Evolutionary conservation across 2,888 invertebrate genomes (phyloP), one percentile per base, ranked within the genome.

Genomic region (Drosophila infuscata): DNA sequence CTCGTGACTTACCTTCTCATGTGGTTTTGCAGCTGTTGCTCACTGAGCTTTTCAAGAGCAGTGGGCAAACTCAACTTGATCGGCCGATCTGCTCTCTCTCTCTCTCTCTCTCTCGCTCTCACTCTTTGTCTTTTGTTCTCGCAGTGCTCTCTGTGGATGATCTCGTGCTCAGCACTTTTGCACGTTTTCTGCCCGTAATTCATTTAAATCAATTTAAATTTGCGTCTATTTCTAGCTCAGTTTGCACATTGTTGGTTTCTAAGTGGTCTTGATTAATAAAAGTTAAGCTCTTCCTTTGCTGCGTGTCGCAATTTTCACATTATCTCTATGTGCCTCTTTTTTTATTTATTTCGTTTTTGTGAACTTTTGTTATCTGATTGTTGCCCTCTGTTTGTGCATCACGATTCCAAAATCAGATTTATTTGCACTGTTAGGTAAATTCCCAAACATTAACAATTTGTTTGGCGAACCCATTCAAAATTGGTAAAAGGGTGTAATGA

Each of bases 131-230:
- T 35, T 33, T 41, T 7, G 29, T 35, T 52, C 15, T 0, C 2
- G 43, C 48, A 29, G 9, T 9, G 32, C 62, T 51, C 61, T 49
- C 62, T 48, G 32, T 59, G 25, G 4, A 8, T 46, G 71, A 84
- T 87, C 89, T 69, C 84, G 89, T 81, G 83, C 80, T 70, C 53
- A 49, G 54, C 52, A 49, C 36, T 33, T 48, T 41, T 38, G 65
- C 79, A 87, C 89, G 76, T 87, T 87, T 85, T 74, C 56, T 54
- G 48, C 29, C 38, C 48, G 57, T 85, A 85, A 87, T 88, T 87
- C 72, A 76, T 86, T 87, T 88, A 83, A 88, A 79, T 83, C 76
- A 87, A 90, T 88, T 90, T 74, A 88, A 81, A 74, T 74, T 71
- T 70, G 58, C 57, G 58, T 62, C 86, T 89, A 82, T 89, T 85